Percentiles rank a stretch among this genome's conserved stretches.
phyloP scores from a whole-genome alignment of 2,888 invertebrate genomes.

The Cerastis rubricosa region DNA sequence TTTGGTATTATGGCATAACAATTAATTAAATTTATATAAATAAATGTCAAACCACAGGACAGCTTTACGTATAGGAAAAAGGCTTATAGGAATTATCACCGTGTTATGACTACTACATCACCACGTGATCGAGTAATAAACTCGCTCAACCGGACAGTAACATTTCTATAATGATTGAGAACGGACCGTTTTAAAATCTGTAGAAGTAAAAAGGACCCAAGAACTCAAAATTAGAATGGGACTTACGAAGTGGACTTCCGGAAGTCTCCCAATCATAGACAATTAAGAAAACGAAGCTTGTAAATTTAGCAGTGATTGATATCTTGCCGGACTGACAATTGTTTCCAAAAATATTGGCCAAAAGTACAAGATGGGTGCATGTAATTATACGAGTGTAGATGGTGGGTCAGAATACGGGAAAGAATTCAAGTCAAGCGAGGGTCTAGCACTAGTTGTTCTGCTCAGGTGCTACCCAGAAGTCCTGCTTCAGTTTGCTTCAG shows the following conservation, averaged over 20 bases:
- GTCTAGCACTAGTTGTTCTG: constrained; percentile 83
- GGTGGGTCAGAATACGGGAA: not conserved
- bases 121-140: not conserved
- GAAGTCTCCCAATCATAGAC: not conserved
- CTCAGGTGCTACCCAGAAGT: constrained; percentile 93
- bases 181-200: constrained; percentile 8
- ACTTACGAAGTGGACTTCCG: not conserved
- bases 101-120: not conserved
- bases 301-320: not conserved
- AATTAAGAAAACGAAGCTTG: not conserved
- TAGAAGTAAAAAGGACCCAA: not conserved
- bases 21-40: not conserved
- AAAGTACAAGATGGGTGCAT: constrained; percentile 7
- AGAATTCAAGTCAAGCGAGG: constrained; percentile 71
- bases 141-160: constrained; percentile 24
- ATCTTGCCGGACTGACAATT: not conserved
- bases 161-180: constrained; percentile 4
- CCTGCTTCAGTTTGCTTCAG: constrained; percentile 92
- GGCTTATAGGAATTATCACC: not conserved
- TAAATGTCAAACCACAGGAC: not conserved
- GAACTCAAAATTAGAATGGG: constrained; percentile 9
- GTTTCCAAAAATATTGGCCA: not conserved
- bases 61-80: constrained; percentile 46
- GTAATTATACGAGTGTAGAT: constrained; percentile 13
- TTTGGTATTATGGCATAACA: not conserved